These are phyloP conservation scores for Leptestheria dahalacensis DNA, from an alignment of 1,140 invertebrate genomes.

Conservation along the genomic window DNA sequence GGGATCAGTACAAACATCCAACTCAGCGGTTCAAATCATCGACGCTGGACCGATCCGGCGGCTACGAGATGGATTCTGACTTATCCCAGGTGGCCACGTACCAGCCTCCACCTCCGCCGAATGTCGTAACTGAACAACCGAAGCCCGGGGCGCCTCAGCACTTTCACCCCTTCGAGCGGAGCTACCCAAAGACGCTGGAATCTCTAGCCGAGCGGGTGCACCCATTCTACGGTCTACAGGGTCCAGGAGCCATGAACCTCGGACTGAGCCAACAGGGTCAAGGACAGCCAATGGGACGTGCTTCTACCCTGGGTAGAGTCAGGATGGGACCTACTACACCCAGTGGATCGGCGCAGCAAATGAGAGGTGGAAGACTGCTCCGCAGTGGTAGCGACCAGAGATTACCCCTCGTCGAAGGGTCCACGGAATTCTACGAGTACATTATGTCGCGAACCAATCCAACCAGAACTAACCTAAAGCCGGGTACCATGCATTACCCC, in stretches of 20 bases:
- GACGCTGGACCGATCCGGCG: neutral
- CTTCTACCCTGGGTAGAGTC: slow-evolving; percentile 22
- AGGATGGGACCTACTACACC: slow-evolving; percentile 36
- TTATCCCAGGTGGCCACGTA: slow-evolving; percentile 24
- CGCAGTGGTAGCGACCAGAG: slow-evolving; percentile 27
- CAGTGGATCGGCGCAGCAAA: slow-evolving; percentile 19
- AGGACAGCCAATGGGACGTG: slow-evolving; percentile 10
- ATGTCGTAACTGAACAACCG: slow-evolving; percentile 76
- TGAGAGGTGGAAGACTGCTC: slow-evolving; percentile 40
- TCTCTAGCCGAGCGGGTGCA: slow-evolving; percentile 63
- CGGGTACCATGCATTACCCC: slow-evolving; percentile 19
- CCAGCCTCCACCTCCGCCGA: slow-evolving; percentile 51
- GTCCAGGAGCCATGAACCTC: slow-evolving; percentile 30
- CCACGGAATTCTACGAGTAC: slow-evolving; percentile 21
- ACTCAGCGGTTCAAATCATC: neutral
- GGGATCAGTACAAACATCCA: neutral
- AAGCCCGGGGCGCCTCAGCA: slow-evolving; percentile 53
- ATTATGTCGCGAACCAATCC: slow-evolving; percentile 17
- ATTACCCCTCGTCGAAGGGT: slow-evolving; percentile 21
- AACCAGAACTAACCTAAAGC: slow-evolving; percentile 16
- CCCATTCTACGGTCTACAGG: slow-evolving; percentile 24
- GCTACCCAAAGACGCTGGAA: slow-evolving; percentile 77
- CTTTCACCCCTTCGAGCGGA: slow-evolving; percentile 58
- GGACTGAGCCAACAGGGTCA: slow-evolving; percentile 29
- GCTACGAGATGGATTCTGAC: neutral